phyloP scores from a whole-genome alignment of 2,113 vertebrate genomes.

The Rallus limicola region DNA sequence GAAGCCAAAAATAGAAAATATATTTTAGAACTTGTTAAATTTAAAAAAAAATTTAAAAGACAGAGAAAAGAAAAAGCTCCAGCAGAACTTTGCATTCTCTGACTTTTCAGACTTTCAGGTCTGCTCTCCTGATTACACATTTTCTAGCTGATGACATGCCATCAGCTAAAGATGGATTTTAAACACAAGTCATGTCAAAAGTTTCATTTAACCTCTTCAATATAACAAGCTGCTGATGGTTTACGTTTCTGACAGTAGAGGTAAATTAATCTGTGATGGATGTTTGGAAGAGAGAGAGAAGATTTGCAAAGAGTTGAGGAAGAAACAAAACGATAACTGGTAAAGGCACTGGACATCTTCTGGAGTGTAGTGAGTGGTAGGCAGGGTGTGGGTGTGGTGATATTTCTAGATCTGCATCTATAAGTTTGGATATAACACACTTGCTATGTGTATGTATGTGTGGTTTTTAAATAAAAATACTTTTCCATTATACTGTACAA shows the following conservation, averaged over 20 bases:
- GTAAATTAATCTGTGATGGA: slow-evolving; percentile 69
- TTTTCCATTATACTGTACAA: slow-evolving; percentile 40
- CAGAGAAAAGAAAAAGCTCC: slow-evolving; percentile 44
- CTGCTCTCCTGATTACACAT: slow-evolving; percentile 72
- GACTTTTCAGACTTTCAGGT: slow-evolving; percentile 68
- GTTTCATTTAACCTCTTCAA: slow-evolving; percentile 73
- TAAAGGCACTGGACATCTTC: slow-evolving; percentile 60
- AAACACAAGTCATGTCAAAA: slow-evolving; percentile 74
- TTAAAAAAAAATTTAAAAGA: neutral
- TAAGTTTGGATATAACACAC: slow-evolving; percentile 30
- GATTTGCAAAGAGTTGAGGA: neutral
- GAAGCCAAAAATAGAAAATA: slow-evolving; percentile 68
- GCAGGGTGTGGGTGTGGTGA: slow-evolving; percentile 42
- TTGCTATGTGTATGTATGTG: slow-evolving; percentile 11
- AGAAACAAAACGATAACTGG: slow-evolving; percentile 20
- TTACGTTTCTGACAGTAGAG: slow-evolving; percentile 67
- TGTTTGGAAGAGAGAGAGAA: slow-evolving; percentile 48
- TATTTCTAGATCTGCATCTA: slow-evolving; percentile 59
- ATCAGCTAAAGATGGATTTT: slow-evolving; percentile 73
- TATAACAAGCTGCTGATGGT: slow-evolving; percentile 69
- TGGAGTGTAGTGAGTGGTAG: slow-evolving; percentile 14
- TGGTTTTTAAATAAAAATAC: slow-evolving; percentile 48
- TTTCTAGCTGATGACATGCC: slow-evolving; percentile 72
- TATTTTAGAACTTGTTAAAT: slow-evolving; percentile 71
- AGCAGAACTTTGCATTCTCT: slow-evolving; percentile 64